Percentiles rank a stretch among this genome's conserved stretches.
Evolutionary conservation across 1,140 invertebrate species (phyloP).

Genomic region (Rhagoletis zephyria): DNA sequence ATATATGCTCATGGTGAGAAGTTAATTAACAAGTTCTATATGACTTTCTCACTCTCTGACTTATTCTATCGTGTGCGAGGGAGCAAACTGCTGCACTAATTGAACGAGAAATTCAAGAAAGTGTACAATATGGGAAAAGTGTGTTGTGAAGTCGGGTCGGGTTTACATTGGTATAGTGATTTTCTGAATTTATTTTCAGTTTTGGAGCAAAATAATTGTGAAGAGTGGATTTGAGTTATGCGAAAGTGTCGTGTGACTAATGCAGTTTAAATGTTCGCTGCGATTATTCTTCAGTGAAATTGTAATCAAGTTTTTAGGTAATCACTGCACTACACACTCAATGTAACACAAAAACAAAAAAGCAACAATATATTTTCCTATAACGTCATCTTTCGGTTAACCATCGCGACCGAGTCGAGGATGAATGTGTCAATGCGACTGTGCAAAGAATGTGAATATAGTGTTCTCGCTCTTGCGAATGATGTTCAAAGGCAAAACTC

Average conservation of each 20-base stretch:
- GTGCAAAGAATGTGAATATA: not conserved
- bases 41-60: too few relatives aligned
- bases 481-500: not conserved
- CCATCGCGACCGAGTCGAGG: not conserved
- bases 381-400: slow-evolving; percentile 36
- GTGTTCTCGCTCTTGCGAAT: not conserved
- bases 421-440: not conserved
- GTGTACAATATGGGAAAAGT: slow-evolving; percentile 36
- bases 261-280: not conserved
- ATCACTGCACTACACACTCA: not conserved
- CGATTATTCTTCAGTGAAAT: not conserved
- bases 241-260: not conserved
- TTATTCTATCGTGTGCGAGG: not conserved
- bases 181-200: not conserved
- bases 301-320: slow-evolving; percentile 3
- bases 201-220: not conserved
- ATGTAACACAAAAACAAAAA: slow-evolving; percentile 40
- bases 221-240: not conserved
- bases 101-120: not conserved
- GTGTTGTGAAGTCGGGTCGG: not conserved
- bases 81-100: too few relatives aligned
- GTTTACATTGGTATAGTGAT: not conserved
- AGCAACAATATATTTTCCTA: not conserved
- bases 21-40: not conserved
- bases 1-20: not conserved